Evolutionary conservation across 37 sponge, comb jelly and placozoan species (phyloP).

Genomic region (Aplysina aerophoba): DNA sequence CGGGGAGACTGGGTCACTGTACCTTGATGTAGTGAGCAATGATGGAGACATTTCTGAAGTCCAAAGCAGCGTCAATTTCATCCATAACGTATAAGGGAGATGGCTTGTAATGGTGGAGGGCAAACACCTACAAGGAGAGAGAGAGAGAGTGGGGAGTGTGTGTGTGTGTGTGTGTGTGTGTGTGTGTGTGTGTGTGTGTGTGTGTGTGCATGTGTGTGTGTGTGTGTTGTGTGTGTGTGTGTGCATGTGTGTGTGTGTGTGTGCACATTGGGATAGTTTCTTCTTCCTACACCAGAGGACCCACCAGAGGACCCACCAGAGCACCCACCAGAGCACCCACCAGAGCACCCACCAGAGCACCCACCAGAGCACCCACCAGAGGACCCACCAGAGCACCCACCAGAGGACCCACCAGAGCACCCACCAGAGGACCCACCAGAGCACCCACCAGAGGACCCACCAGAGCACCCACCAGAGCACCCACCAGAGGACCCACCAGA

Average conservation of each 20-base stretch:
- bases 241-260: not conserved
- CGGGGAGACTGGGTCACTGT: not conserved
- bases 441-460: too few species aligned
- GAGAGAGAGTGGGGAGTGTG: not conserved
- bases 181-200: not conserved
- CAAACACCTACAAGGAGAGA: slow-evolving; percentile 83
- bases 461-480: too few species aligned
- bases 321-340: too few species aligned
- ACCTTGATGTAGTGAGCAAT: slow-evolving; percentile 99
- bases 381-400: too few species aligned
- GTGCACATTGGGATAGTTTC: too few species aligned
- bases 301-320: not conserved
- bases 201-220: not conserved
- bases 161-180: too few species aligned
- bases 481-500: too few species aligned
- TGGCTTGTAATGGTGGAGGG: slow-evolving; percentile 99
- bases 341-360: too few species aligned
- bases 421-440: too few species aligned
- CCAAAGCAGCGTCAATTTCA: slow-evolving; percentile 99
- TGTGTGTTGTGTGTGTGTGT: not conserved
- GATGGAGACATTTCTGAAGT: slow-evolving; percentile 98
- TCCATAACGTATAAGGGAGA: slow-evolving; percentile 99
- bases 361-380: too few species aligned
- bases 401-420: too few species aligned
- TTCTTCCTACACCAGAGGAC: not conserved